Percentiles rank a stretch among this genome's conserved stretches.
Conservation (phyloP, 2,888 invertebrate species). For the Toxonevra muliebris region DNA sequence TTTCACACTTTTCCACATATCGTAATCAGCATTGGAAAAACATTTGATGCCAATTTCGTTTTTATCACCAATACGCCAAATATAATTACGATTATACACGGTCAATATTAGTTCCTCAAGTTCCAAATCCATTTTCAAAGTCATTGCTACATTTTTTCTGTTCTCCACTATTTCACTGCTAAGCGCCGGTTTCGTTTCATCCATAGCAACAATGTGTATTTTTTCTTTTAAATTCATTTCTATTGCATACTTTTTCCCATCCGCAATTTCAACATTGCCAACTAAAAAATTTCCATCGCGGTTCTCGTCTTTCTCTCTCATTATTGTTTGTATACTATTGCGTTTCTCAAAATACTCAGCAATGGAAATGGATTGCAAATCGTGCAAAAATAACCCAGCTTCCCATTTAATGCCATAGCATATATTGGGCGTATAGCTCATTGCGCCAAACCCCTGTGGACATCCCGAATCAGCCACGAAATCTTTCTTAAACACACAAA, state of each 20-base stretch:
- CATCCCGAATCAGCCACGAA: conserved; percentile 48
- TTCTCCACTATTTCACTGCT: conserved; percentile 38
- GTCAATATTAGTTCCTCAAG: conserved; percentile 62
- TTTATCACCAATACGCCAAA: conserved; percentile 64
- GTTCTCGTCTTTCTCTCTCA: conserved; percentile 38
- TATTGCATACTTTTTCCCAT: conserved; percentile 39
- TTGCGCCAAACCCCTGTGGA: conserved; percentile 47
- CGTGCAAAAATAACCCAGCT: conserved; percentile 38
- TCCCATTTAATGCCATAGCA: conserved; percentile 54
- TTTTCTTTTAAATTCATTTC: conserved; percentile 45
- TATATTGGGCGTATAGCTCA: conserved; percentile 50
- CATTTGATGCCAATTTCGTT: conserved; percentile 68
- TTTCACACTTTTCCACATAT: conserved; percentile 66
- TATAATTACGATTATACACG: conserved; percentile 69
- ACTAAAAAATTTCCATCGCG: conserved; percentile 40
- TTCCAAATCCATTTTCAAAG: conserved; percentile 43
- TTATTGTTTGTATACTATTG: conserved; percentile 41
- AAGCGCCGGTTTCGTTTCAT: conserved; percentile 36
- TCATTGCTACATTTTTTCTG: conserved; percentile 44
- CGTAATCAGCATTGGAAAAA: conserved; percentile 70
- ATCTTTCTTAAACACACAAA: conserved; percentile 50
- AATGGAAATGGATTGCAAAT: conserved; percentile 37
- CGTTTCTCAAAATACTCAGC: conserved; percentile 48
- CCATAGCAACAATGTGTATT: conserved; percentile 33
- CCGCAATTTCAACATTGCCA: conserved; percentile 33